A percentile compares a stretch with the other conserved stretches of the same genome.
These are phyloP conservation scores for Gymnopithys bicolor DNA, from an alignment of 2,797 vertebrate genomes.

Conservation along the genomic window DNA sequence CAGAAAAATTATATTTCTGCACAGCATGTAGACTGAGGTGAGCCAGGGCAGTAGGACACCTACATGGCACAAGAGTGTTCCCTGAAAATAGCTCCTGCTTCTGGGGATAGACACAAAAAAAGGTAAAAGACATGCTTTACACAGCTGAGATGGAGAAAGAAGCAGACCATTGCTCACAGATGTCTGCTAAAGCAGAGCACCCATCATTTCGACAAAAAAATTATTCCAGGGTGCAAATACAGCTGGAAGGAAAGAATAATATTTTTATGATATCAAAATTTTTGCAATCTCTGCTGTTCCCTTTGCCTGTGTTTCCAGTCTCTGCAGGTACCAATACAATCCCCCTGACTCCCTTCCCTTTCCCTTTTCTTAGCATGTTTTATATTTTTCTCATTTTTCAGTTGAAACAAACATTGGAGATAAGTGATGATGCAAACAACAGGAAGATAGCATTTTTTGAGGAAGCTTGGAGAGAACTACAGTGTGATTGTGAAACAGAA, in stretches of 20 bases:
- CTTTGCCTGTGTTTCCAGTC: not conserved
- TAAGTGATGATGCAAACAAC: not conserved
- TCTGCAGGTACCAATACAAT: not conserved
- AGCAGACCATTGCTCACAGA: not conserved
- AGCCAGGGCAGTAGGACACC: not conserved
- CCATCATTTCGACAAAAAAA: accelerated
- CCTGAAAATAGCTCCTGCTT: not conserved
- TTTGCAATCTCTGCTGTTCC: not conserved
- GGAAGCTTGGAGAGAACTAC: not conserved
- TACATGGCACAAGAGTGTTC: not conserved
- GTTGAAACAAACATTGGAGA: not conserved
- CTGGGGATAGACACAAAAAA: not conserved
- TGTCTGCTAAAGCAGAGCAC: not conserved
- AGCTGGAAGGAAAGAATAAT: not conserved
- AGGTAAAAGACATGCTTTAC: not conserved
- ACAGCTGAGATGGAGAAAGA: not conserved
- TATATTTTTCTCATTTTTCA: not conserved
- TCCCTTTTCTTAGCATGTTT: not conserved
- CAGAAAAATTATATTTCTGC: not conserved
- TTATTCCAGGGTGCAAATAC: not conserved
- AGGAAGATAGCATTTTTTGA: not conserved
- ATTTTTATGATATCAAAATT: not conserved
- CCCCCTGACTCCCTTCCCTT: not conserved
- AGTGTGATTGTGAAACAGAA: not conserved
- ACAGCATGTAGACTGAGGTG: not conserved